Evolutionary conservation across 2,888 invertebrate genomes (phyloP), one percentile per base, ranked within the genome.

Genomic region (Scaptomyza caliginosa): DNA sequence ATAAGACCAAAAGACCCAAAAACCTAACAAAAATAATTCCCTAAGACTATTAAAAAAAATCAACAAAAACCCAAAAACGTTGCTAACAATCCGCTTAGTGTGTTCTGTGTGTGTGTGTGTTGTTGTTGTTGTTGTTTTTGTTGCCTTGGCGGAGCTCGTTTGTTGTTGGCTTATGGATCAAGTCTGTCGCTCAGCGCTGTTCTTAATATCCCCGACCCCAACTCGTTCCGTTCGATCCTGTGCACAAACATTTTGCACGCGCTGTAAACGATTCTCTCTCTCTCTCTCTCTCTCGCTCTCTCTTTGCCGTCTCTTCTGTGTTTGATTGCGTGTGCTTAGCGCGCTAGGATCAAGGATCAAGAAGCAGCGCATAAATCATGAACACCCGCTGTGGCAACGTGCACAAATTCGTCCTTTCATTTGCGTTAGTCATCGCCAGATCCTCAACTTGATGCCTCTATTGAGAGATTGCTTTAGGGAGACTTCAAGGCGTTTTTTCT

Each of bases 301-400:
- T 7, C 30, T 7, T 8, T 36, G 51, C 11, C 0, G 21, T 13
- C 10, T 58, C 19, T 55, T 51, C 63, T 67, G 65, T 24, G 55
- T 64, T 58, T 72, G 73, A 82, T 82, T 77, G 77, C 83, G 71
- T 77, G 72, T 74, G 74, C 63, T 62, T 26, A 6, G 36, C 26
- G 42, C 48, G 65, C 73, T 36, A 82, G 83, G 77, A 84, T 84
- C 83, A 86, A 85, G 86, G 77, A 70, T 70, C 58, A 48, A 21
- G 4, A 58, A 38, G 24, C 19, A 39, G 10, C 67, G 66, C 71
- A 84, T 84, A 82, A 78, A 86, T 87, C 82, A 78, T 79, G 86
- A 67, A 78, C 76, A 65, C 88, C 88, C 80, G 88, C 88, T 82
- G 88, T 40, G 85, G 8, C 74, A 72, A 71, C 76, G 77, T 82